Evolutionary conservation across 2,888 invertebrate genomes (phyloP), one percentile per base, ranked within the genome.

Genomic region (Polyploca ridens): DNA sequence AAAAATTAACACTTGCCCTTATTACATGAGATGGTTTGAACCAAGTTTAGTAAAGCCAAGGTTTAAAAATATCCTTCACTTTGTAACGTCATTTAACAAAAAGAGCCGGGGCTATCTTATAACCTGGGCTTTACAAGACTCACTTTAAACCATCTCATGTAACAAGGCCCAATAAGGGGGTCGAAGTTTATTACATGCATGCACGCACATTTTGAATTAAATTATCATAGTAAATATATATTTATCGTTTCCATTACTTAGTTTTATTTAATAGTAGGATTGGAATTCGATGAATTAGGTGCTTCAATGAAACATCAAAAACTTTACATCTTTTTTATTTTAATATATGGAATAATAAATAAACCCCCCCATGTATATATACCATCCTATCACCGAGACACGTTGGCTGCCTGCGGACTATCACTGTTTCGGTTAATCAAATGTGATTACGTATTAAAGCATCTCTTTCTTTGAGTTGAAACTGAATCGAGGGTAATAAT

Each of bases 331-430:
- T 82, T 87, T 91, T 92, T 91, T 89, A 88, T 89, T 89, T 91
- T 90, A 91, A 89, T 90, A 90, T 90, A 90, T 90, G 90, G 92
- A 92, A 93, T 92, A 93, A 89, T 92, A 90, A 92, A 91, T 90
- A 87, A 90, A 88, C 86, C 89, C 84, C 85, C 82, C 83, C 84
- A 81, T 87, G 83, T 88, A 85, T 81, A 85, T 81, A 83, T 86
- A 86, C 84, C 89, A 79, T 84, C 79, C 90, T 90, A 91, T 91
- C 92, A 90, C 90, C 90, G 86, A 89, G 84, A 88, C 89, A 86
- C 87, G 81, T 82, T 82, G 83, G 83, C 87, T 88, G 84, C 79
- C 86, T 85, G 68, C 86, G 70, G 73, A 81, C 89, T 86, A 87
- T 89, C 88, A 75, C 84, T 74, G 79, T 86, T 85, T 78, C 85